Conservation (phyloP, 2,113 vertebrate species). For the Numenius arquata region DNA sequence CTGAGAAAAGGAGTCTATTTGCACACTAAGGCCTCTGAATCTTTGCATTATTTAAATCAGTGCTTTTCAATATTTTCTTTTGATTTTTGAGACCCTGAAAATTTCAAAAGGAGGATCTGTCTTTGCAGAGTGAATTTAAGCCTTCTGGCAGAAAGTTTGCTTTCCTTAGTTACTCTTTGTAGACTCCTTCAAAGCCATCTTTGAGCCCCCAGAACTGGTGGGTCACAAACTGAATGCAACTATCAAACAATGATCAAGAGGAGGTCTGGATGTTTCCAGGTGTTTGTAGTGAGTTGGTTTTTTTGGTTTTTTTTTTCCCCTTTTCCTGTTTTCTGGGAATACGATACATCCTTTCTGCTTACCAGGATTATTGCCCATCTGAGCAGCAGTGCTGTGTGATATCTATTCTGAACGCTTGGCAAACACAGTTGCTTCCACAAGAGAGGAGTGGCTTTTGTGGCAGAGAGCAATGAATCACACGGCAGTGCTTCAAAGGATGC, state of each 20-base stretch:
- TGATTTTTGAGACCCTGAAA: neutral
- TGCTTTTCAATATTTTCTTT: conserved; percentile 33
- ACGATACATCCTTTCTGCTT: neutral
- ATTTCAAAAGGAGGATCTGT: neutral
- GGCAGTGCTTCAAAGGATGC: neutral
- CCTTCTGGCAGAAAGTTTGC: neutral
- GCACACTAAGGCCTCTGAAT: neutral
- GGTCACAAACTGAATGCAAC: neutral
- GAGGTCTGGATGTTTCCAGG: neutral
- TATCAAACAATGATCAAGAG: neutral
- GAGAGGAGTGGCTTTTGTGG: neutral
- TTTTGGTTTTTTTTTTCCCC: no score
- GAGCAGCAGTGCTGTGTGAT: neutral
- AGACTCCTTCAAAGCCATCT: neutral
- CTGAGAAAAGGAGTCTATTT: neutral
- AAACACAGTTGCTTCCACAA: neutral
- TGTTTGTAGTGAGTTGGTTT: neutral
- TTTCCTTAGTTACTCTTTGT: neutral
- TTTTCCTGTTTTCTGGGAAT: neutral
- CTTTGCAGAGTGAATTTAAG: neutral
- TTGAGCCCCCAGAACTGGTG: neutral
- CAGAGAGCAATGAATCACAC: neutral
- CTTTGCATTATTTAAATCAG: neutral
- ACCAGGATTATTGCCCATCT: neutral
- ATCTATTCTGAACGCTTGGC: neutral